A percentile compares a stretch with the other conserved stretches of the same genome.
Evolutionary conservation across 2,113 vertebrate genomes (phyloP).

Genomic region (Nipponia nippon): DNA sequence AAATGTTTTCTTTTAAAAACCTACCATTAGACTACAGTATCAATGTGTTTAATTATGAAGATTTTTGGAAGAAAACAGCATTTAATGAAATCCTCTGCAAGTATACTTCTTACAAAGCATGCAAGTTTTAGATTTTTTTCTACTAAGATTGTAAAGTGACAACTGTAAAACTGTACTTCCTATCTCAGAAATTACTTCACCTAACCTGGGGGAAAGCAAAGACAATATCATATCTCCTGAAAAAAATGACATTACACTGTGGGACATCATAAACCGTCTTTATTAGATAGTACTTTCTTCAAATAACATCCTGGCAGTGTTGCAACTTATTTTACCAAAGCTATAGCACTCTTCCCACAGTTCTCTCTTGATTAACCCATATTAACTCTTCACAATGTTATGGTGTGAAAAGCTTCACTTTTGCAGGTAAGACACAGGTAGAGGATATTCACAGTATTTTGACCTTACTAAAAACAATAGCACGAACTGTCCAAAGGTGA

Average conservation of each 20-base stretch:
- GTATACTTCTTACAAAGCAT: neutral
- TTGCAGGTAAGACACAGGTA: neutral
- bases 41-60: neutral
- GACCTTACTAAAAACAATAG: neutral
- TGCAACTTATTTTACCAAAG: neutral
- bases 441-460: neutral
- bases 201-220: neutral
- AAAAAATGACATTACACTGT: neutral
- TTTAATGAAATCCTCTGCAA: neutral
- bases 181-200: constrained; percentile 2
- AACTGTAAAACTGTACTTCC: neutral
- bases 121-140: neutral
- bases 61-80: neutral
- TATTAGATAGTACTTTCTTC: neutral
- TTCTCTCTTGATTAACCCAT: neutral
- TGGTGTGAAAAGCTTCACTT: neutral
- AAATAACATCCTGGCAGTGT: neutral
- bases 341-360: neutral
- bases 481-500: neutral
- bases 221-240: neutral
- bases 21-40: neutral
- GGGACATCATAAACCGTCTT: constrained; percentile 12
- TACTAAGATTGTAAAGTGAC: neutral
- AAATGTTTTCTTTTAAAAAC: neutral
- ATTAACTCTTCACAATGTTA: neutral